Evolutionary conservation across 2,797 vertebrate genomes (phyloP), one percentile per base, ranked within the genome.

Genomic region (Sorex maritimensis): DNA sequence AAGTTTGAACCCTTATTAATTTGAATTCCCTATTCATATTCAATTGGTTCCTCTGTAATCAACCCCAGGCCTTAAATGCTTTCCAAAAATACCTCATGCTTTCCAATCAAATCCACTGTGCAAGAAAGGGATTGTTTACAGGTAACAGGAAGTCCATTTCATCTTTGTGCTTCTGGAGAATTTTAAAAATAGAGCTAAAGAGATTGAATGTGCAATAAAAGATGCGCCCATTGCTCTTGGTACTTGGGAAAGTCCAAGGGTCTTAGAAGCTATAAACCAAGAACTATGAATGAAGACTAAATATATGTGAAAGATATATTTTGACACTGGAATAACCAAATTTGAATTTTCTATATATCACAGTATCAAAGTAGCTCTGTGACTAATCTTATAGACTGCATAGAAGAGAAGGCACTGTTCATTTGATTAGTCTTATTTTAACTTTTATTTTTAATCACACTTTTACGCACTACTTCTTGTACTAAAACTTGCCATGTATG

Each of bases 321-420:
- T 38, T 73, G 34, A 24, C 21, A 73, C 24, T 34, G 19, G 71
- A 73, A 34, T 73, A 8, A 38, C 8, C 4, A 24, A 41, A 72
- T 41, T 21, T 21, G 23, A 24, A 41, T 69, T 69, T 69, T 34
- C 17, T 72, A 41, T 19, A 41, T 23, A 41, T 41, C 5, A 24
- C 23, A 41, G 23, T 69, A 30, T 30, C 3, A 3, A 49, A 73
- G 15, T 55, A 24, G 10, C 7, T 52, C 4, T 68, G 7, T 52
- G 26, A 11, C 38, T 85, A 82, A 81, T 63, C 94, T 78, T 94
- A 41, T 90, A 86, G n/a, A 9, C 28, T 88, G 23, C 24, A 26
- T 28, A 78, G 13, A 24, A 90, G n/a, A 74, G 52, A 94, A 89
- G 19, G 30, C 80, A 46, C 23, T 49, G 7, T 61, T 17, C 3